Evolutionary conservation across 2,113 vertebrate species (phyloP).

Genomic region (Corvus moneduloides): DNA sequence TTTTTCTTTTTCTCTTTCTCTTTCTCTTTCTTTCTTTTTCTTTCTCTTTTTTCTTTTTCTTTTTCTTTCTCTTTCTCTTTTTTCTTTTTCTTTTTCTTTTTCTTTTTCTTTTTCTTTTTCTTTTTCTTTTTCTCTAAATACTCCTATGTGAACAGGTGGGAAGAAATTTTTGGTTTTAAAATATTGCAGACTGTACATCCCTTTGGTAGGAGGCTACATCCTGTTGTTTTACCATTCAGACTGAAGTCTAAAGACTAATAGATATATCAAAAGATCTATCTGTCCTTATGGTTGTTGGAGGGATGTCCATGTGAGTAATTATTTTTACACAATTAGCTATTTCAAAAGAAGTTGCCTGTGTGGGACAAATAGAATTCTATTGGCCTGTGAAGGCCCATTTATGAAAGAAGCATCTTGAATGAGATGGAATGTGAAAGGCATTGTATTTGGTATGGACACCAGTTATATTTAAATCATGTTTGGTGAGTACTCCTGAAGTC

Average conservation of each 20-base stretch:
- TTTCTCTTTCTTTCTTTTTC: no score
- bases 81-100: background rate
- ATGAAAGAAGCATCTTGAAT: background rate
- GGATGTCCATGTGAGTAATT: background rate
- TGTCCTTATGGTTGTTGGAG: background rate
- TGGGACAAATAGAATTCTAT: background rate
- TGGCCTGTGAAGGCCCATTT: background rate
- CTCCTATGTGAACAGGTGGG: background rate
- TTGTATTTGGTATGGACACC: background rate
- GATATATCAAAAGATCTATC: background rate
- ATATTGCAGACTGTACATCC: background rate
- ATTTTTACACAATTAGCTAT: background rate
- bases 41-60: no score
- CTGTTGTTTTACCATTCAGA: background rate
- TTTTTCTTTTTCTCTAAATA: background rate
- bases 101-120: background rate
- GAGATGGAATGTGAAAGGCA: background rate
- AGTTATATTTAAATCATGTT: background rate
- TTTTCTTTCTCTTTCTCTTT: no score
- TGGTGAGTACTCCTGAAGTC: fast-evolving
- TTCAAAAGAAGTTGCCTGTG: background rate
- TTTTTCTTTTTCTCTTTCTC: background rate
- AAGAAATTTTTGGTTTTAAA: background rate
- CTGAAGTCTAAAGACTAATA: background rate
- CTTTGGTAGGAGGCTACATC: background rate